Evolutionary conservation across 2,888 invertebrate species (phyloP).

Genomic region (Neoaliturus tenellus): DNA sequence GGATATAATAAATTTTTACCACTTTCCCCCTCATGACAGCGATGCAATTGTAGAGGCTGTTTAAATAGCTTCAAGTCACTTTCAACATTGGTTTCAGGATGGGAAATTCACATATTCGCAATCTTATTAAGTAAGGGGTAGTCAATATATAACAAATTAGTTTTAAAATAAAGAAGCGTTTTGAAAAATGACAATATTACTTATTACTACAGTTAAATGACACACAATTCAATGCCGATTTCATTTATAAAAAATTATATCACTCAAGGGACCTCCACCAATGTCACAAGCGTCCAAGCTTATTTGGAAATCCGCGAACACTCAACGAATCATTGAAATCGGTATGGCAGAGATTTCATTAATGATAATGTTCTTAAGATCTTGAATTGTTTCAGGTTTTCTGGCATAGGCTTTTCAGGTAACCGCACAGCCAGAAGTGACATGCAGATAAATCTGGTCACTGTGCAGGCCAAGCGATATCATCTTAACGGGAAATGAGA

Average conservation of each 20-base stretch:
- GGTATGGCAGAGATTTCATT: constrained; percentile 15
- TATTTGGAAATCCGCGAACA: too few relatives aligned
- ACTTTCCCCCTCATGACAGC: too few relatives aligned
- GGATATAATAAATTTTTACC: too few relatives aligned
- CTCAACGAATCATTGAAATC: not conserved
- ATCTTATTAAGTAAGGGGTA: not conserved
- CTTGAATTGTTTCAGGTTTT: constrained; percentile 37
- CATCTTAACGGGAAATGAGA: not conserved
- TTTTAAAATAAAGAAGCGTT: constrained; percentile 2
- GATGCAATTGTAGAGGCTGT: too few relatives aligned
- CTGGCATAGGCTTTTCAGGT: constrained; percentile 37
- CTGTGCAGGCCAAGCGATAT: constrained; percentile 17
- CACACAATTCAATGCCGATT: not conserved
- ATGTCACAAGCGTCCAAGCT: not conserved
- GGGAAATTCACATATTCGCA: too few relatives aligned
- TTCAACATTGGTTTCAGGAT: too few relatives aligned
- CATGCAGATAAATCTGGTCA: constrained; percentile 34
- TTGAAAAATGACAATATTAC: not conserved
- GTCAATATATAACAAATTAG: not conserved
- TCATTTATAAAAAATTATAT: too few relatives aligned
- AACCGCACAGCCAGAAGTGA: constrained; percentile 46
- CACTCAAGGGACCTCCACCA: too few relatives aligned
- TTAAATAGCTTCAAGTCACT: too few relatives aligned
- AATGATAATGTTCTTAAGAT: constrained; percentile 11
- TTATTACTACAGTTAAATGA: not conserved